Conservation (phyloP, 2,797 vertebrate species). For the Pantherophis vulpinus region DNA sequence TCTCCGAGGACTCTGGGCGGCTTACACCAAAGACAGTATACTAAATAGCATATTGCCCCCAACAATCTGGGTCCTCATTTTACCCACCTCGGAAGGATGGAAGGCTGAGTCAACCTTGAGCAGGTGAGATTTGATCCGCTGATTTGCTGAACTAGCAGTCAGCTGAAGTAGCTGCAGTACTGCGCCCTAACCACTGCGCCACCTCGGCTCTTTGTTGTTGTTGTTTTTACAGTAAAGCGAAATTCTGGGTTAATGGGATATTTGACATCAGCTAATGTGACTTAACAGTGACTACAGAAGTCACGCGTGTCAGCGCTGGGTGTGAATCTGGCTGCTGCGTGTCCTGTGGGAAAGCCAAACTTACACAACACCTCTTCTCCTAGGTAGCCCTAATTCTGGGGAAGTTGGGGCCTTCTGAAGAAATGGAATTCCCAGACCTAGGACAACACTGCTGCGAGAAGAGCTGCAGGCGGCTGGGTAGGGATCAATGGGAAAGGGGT, state of each 20-base stretch:
- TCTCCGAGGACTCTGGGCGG: too few relatives aligned
- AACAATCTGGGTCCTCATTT: too few relatives aligned
- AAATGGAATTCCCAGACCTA: constrained; percentile 88
- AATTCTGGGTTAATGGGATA: not conserved
- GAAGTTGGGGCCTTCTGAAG: not conserved
- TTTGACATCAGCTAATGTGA: not conserved
- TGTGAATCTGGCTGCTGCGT: not conserved
- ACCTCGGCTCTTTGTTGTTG: too few relatives aligned
- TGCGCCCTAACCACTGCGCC: too few relatives aligned
- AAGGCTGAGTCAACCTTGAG: too few relatives aligned
- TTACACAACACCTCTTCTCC: not conserved
- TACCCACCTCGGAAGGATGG: too few relatives aligned
- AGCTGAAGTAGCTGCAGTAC: too few relatives aligned
- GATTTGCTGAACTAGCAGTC: too few relatives aligned
- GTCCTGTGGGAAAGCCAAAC: not conserved
- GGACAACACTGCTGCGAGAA: constrained; percentile 87
- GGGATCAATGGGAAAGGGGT: constrained; percentile 28
- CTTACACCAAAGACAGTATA: too few relatives aligned
- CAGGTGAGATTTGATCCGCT: too few relatives aligned
- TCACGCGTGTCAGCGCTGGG: not conserved
- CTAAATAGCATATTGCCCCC: too few relatives aligned
- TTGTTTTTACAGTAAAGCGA: not conserved
- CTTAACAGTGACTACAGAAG: not conserved
- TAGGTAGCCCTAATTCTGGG: not conserved
- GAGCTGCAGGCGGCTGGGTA: constrained; percentile 85